A percentile compares a stretch with the other conserved stretches of the same genome.
Conservation (phyloP, 2,113 vertebrate species). For the Plecotus auritus region DNA sequence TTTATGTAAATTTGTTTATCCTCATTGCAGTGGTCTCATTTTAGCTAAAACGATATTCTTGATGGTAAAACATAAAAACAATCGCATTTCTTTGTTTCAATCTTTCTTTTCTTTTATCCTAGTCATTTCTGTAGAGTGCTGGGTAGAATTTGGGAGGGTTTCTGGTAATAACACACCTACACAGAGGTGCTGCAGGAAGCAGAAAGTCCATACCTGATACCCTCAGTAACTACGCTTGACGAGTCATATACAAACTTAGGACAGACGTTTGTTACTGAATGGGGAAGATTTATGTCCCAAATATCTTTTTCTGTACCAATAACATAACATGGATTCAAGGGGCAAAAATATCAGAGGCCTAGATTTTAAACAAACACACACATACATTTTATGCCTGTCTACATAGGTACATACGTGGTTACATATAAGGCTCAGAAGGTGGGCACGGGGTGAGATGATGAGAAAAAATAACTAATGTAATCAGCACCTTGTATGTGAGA, state of each 20-base stretch:
- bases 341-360: not conserved
- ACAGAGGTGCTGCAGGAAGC: conserved; percentile 53
- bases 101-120: conserved; percentile 71
- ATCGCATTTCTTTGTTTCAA: conserved; percentile 70
- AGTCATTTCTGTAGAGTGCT: conserved; percentile 63
- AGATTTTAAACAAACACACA: not conserved
- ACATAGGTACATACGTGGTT: not conserved
- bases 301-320: not conserved
- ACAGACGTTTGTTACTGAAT: not conserved
- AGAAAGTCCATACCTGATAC: conserved; percentile 39
- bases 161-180: conserved; percentile 74
- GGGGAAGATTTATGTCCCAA: conserved; percentile 8
- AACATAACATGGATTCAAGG: not conserved
- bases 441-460: not conserved
- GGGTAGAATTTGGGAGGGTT: conserved; percentile 38
- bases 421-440: not conserved
- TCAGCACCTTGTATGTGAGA: not conserved
- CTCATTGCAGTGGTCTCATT: conserved; percentile 48
- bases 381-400: not conserved
- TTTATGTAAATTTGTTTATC: conserved; percentile 72
- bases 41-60: conserved; percentile 62
- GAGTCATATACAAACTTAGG: conserved; percentile 47
- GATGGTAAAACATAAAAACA: conserved; percentile 65
- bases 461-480: not conserved
- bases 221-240: not conserved